Evolutionary conservation across 2,888 invertebrate genomes (phyloP), one percentile per base, ranked within the genome.

Genomic region (Odontocolon sp.): DNA sequence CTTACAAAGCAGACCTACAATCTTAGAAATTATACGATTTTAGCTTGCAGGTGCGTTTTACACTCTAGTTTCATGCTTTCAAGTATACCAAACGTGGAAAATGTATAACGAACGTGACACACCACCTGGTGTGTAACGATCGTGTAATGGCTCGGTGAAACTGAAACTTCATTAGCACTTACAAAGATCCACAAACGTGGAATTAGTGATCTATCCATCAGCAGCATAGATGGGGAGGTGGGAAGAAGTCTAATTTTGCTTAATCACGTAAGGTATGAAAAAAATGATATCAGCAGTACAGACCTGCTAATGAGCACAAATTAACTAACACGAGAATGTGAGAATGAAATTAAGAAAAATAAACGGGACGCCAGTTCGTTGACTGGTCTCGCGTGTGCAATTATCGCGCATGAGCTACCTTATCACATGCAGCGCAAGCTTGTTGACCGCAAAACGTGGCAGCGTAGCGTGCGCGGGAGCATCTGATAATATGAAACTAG

Each of bases 131-230:
- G 11, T 33, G 67, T 82, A 84, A 84, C 74, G 80, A 81, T 80
- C 82, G 71, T 68, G 74, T 84, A 86, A 86, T 85, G 85, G 84
- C 83, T 84, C 56, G 80, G 69, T 78, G 80, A 84, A 84, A 52
- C 63, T 56, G n/a, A 26, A 45, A 69, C 18, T 59, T 57, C 31
- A 52, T 21, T 40, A 59, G 57, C 36, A 18, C 57, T 14, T 21
- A 8, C 16, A 26, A 57, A 36, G 23, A 47, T 38, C n/a, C 9
- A 23, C 18, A n/a, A 57, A 50, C 47, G 47, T 68, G 33, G 11
- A 31, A 6, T 8, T 8, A 11, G 14, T 47, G 54, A 31, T 33
- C 42, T 18, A 54, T 67, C 4, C n/a, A 5, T 21, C 18, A 61
- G 31, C 8, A 31, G 23, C 14, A 28, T 16, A 21, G 31, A 26